These are phyloP conservation scores for Calosoma granatense DNA, from an alignment of 1,140 invertebrate genomes.

Conservation along the genomic window DNA sequence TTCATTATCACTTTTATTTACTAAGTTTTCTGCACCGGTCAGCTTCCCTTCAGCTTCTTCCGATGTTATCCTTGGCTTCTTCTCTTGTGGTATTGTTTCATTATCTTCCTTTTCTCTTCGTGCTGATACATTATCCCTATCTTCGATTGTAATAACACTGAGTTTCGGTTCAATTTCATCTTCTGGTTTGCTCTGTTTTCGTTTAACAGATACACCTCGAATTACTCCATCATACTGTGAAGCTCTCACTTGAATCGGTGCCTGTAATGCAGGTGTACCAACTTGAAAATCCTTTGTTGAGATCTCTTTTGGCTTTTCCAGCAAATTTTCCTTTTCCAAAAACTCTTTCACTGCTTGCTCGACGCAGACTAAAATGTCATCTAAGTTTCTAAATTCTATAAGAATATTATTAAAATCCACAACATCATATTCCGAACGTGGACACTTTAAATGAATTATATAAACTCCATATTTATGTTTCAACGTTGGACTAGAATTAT, in stretches of 20 bases:
- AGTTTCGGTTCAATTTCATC: background rate
- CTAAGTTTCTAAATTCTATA: constrained; percentile 52
- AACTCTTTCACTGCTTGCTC: constrained; percentile 39
- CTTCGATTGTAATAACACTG: background rate
- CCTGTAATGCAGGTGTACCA: background rate
- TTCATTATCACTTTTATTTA: background rate
- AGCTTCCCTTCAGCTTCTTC: no score
- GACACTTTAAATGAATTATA: constrained; percentile 49
- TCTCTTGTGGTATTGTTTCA: no score
- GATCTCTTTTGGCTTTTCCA: constrained; percentile 1
- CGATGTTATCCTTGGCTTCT: no score
- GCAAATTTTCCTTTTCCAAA: constrained; percentile 21
- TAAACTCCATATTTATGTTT: constrained; percentile 40
- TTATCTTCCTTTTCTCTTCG: no score
- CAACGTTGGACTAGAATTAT: constrained; percentile 26
- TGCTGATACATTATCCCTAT: no score
- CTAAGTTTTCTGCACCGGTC: no score
- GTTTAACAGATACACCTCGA: background rate
- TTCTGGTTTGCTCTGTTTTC: no score
- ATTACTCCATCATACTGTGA: background rate
- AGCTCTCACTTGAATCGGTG: background rate
- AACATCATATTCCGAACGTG: constrained; percentile 45
- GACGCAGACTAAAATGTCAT: constrained; percentile 38
- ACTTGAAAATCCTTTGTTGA: constrained; percentile 2
- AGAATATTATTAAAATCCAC: constrained; percentile 41